phyloP scores from a whole-genome alignment of 2,113 vertebrate species.

The Callipepla squamata region DNA sequence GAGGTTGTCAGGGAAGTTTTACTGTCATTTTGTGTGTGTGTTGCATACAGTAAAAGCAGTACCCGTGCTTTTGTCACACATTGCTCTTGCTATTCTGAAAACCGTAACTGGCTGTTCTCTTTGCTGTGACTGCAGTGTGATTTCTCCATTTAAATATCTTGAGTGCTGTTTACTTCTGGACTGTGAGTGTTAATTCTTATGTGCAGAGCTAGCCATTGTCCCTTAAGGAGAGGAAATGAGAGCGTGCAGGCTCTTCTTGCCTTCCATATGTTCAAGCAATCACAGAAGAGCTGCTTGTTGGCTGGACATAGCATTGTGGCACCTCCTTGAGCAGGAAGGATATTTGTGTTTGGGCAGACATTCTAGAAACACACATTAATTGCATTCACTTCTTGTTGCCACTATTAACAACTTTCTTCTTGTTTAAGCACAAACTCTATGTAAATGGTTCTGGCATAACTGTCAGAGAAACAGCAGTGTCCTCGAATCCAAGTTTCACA shows the following conservation, averaged over 20 bases:
- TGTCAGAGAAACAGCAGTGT: background rate
- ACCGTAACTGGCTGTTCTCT: background rate
- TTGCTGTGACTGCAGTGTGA: background rate
- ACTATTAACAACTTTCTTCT: background rate
- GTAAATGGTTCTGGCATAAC: background rate
- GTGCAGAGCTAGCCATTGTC: background rate
- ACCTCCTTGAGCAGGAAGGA: background rate
- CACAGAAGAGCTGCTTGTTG: background rate
- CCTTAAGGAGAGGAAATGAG: constrained; percentile 10
- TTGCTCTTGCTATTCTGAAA: background rate
- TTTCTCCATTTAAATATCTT: background rate
- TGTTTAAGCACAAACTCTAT: fast-evolving
- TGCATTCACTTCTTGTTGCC: background rate
- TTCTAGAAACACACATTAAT: background rate
- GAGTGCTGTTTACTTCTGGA: constrained; percentile 1
- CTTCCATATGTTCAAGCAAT: background rate
- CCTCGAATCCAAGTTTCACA: background rate
- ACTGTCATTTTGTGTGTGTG: fast-evolving
- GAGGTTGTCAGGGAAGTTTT: background rate
- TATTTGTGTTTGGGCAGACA: background rate
- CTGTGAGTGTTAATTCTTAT: constrained; percentile 6
- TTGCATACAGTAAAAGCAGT: background rate
- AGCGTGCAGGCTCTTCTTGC: background rate
- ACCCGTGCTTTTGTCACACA: background rate
- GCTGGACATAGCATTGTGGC: background rate